A percentile compares a stretch with the other conserved stretches of the same genome.
Evolutionary conservation across 2,113 vertebrate genomes (phyloP).

Genomic region (Dipodomys ordii): DNA sequence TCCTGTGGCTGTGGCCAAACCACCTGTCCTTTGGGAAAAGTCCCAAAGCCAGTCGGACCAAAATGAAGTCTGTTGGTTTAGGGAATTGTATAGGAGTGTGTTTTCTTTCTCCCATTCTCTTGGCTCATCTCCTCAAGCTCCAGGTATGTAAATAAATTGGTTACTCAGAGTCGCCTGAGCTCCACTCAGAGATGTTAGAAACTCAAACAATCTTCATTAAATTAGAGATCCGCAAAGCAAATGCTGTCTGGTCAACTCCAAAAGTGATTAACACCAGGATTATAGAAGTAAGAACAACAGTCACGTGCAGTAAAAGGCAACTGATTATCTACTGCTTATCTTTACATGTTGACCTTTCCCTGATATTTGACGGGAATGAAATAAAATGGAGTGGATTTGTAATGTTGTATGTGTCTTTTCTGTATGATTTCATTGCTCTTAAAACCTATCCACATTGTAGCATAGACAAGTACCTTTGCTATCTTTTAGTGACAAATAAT

Average conservation of each 20-base stretch:
- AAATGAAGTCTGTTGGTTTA: conserved; percentile 20
- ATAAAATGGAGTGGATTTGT: background rate
- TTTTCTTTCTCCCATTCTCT: background rate
- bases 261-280: background rate
- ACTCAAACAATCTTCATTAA: background rate
- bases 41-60: background rate
- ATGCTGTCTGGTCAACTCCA: background rate
- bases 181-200: background rate
- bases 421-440: background rate
- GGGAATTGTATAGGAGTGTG: background rate
- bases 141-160: background rate
- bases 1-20: background rate
- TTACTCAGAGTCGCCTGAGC: background rate
- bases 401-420: background rate
- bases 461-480: background rate
- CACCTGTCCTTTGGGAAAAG: background rate
- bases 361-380: background rate
- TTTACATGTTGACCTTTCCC: background rate
- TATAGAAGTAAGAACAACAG: background rate
- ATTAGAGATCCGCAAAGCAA: background rate
- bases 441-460: background rate
- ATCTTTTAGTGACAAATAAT: background rate
- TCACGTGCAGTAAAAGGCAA: background rate
- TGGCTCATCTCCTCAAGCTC: conserved; percentile 57
- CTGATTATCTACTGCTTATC: background rate